Evolutionary conservation across 2,888 invertebrate genomes (phyloP), one percentile per base, ranked within the genome.

Genomic region (Tetanocera ferruginea): DNA sequence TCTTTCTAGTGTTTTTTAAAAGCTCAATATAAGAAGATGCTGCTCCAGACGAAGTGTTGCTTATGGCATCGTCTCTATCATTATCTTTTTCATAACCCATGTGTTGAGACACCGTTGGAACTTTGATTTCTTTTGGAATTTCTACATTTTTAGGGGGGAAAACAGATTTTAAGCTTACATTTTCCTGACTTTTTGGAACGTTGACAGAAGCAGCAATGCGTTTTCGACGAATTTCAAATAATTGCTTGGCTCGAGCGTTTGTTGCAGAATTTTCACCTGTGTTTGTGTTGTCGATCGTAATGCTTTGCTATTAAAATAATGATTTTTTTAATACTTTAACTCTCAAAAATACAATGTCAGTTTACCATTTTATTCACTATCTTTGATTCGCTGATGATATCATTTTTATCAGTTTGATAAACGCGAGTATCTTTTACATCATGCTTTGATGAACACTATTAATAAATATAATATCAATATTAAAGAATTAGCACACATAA

Each of bases 221-320:
- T 73, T 71, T 81, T 2, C 78, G 52, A 5, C 74, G 78, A 55
- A 80, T 72, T 37, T 78, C 80, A 57, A 73, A 55, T 49, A 82
- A 64, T 14, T 77, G 78, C 5, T 79, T 77, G 1, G 78, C 62
- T 17, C 78, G 73, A 70, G 57, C n/a, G 51, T 75, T 80, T 66
- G 74, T 76, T 5, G 51, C 70, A 5, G 78, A 76, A 25, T 71
- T 49, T 37, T 72, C 76, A 71, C 75, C 76, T 51, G 67, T 31
- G 19, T 62, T 78, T 3, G 60, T 76, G 77, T 81, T 43, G 34
- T 37, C 66, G n/a, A 23, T 37, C 9, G 6, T n/a, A 14, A 9
- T 17, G 17, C 17, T 66, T 34, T 6, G 17, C 64, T 66, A 34
- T n/a, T 5, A 31, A 31, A 6, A 66, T 37, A 66, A 37, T 2